Evolutionary conservation across 2,113 vertebrate genomes (phyloP), one percentile per base, ranked within the genome.

Genomic region (Channa maculata): DNA sequence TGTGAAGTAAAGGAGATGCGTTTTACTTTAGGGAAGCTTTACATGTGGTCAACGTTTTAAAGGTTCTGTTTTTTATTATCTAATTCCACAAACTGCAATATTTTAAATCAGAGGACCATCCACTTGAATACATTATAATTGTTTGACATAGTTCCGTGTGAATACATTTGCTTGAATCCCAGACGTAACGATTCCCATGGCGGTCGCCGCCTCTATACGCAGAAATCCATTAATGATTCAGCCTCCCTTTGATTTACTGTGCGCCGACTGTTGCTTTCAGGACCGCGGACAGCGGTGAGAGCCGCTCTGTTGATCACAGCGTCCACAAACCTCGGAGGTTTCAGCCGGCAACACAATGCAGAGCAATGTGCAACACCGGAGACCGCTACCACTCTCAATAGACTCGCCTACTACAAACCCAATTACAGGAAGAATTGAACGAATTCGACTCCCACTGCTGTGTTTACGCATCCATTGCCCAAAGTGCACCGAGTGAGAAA

Each of bases 231-330:
- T 63, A 71, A 60, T 44, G 67, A 76, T 80, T 60, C 68, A 64
- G 48, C 72, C 62, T 57, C 64, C 15, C 58, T 66, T 60, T 85
- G 77, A 86, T 87, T 80, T 77, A 80, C 71, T 79, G 67, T 2
- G 39, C 33, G 50, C 9, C 7, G 51, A 79, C 81, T 86, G 84
- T 78, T 85, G 83, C 81, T 82, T 88, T 88, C 86, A 90, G 86
- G 9, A 85, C 86, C 80, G 66, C 38, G 84, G 86, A 89, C 65
- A 74, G 80, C 4, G 14, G 78, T 65, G 71, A 69, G 71, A 83
- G 58, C 15, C 43, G 63, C 84, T 70, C 76, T 24, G 70, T 24
- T 67, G 71, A 79, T 71, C 80, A 65, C 67, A 60, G 59, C 34
- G 5, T 65, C 15, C 24, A 64, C 58, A 69, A 67, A 43, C 65